Evolutionary conservation across 2,113 vertebrate species (phyloP), one percentile per base, ranked within the genome.

Genomic region (Gallinago paraguaiae): DNA sequence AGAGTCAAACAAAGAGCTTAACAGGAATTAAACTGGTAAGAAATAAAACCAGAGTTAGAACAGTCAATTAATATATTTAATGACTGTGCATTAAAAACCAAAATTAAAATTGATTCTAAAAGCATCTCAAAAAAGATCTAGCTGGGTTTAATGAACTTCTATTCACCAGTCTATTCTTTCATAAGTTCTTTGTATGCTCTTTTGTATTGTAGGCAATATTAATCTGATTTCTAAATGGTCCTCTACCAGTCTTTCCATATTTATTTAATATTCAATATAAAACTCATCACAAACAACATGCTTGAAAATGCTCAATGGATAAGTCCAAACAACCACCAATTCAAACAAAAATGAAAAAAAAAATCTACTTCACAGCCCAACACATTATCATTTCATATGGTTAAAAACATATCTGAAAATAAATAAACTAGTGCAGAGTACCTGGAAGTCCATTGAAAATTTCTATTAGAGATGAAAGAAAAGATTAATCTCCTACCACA

Each of bases 21-120:
- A 10, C 10, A 83, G 20, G 51, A 95, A 88, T 88, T 63, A 82
- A 94, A 88, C 16, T 31, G 48, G 7, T 22, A 84, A 50, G 39
- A 92, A 30, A 90, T 37, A 85, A 81, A 84, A 76, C 0, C 16
- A 59, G 13, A 80, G n/a, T 72, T 64, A 82, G 56, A 91, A 77
- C 14, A 50, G 35, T 69, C 72, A 69, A 85, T 65, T 71, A 88
- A 43, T 77, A 54, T 61, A 90, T 74, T 88, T 92, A 95, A 88
- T 92, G 50, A 77, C 43, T 67, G 31, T 37, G 46, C n/a, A 83
- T 60, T 69, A 87, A 94, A 93, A 83, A 30, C 17, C 13, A 14
- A 94, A 93, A 92, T 86, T 90, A 95, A 86, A 93, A 88, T 24
- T 67, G 23, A 70, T 69, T 91, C 54, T 90, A 90, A 95, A 96